Base-by-base conservation (phyloP, 2,113 vertebrate species). In the Sorex araneus region DNA sequence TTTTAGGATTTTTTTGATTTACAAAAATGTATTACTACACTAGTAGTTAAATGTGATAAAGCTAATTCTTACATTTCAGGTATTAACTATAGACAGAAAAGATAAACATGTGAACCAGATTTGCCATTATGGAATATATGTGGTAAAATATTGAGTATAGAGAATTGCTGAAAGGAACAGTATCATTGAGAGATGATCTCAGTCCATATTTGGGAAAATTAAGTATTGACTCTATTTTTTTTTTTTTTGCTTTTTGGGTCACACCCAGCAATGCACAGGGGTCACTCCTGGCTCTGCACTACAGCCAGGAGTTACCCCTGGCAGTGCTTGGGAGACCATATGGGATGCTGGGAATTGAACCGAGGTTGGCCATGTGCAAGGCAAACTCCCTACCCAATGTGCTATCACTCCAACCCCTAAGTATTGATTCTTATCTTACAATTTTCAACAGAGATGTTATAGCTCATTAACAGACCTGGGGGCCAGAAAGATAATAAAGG, bases 161-260 rank as follows among this genome's bases (percentile, higher is more conserved):
- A 90, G n/a, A 77, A 76, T 63, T 63, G 2, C 25, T 92, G 11
- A 67, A 89, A 81, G 64, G 11, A 87, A 67, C 47, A 60, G 28
- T 77, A 57, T 83, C 67, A 57, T 5, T 79, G 75, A 76, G 75
- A 76, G 25, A 32, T 81, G 2, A 23, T 78, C 8, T 74, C 30
- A 40, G 27, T 70, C 54, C 30, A 87, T 67, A 25, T 25, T 75
- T 32, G 73, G 32, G 28, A 92, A 85, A 87, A 36, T 45, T 23
- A 90, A 45, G 18, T 91, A 69, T 91, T 92, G 74, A 76, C 45
- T 47, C n/a, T n/a, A n/a, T n/a, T n/a, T n/a, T n/a, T n/a, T n/a
- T n/a, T n/a, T n/a, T n/a, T n/a, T n/a, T n/a, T n/a, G n/a, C n/a
- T n/a, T n/a, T n/a, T n/a, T n/a, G n/a, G n/a, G n/a, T n/a, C n/a